Evolutionary conservation across 2,797 vertebrate species (phyloP), one percentile per base, ranked within the genome.

Genomic region (Chiroxiphia lanceolata): DNA sequence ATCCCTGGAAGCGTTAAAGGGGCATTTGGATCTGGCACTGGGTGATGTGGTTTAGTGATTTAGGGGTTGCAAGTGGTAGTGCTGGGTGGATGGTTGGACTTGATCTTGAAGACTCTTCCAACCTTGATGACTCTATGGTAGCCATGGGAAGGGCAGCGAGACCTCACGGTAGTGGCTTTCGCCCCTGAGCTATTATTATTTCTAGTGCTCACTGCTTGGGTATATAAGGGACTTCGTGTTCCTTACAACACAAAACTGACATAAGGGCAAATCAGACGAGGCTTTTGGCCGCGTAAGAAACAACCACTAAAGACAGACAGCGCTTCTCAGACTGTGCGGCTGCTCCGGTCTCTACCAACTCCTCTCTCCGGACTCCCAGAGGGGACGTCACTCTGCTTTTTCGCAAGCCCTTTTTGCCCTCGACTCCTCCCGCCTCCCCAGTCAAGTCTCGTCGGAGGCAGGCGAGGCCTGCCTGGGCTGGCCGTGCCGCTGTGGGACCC

Each of bases 141-240:
- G 27, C 2, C 15, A 13, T 1, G 23, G 57, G 7, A 61, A 65
- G n/a, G 23, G 40, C 61, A 26, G 6, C 0, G 33, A 67, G 18
- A 67, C 5, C 9, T 48, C 57, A 38, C 1, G 11, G 21, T 0
- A 2, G 21, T 2, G 6, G 13, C 34, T 89, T 70, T 29, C 26
- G 36, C 3, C 51, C 48, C n/a, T 3, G 20, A 45, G 8, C 16
- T 42, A 63, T 11, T 34, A 38, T 21, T 13, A 4, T 8, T 51
- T 47, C 11, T 53, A 53, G 60, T 10, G 21, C 50, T 64, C 36
- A 10, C 23, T 44, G 27, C 33, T 33, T 22, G 17, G 8, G 13
- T 36, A 10, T 7, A 1, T 4, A 8, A 21, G 1, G 17, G 10
- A 53, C 25, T 29, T 26, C 1, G 25, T 12, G 27, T 11, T n/a